phyloP scores from a whole-genome alignment of 2,888 invertebrate species.

The Myathropa florea region DNA sequence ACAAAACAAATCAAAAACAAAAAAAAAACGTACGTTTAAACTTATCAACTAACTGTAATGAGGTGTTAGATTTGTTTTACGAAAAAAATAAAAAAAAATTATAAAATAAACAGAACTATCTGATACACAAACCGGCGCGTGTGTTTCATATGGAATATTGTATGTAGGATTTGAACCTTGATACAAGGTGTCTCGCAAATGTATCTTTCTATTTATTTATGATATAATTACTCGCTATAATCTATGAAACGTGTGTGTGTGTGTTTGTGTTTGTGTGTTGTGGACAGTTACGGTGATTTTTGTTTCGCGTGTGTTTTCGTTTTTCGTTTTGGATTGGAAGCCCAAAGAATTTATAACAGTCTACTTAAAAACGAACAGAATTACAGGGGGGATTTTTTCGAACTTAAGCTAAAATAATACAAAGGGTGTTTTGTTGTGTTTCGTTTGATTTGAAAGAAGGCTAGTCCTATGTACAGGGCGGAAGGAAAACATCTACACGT shows the following conservation, averaged over 20 bases:
- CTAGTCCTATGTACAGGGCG: constrained; percentile 44
- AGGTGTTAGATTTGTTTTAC: constrained; percentile 57
- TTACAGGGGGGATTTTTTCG: neutral
- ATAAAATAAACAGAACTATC: constrained; percentile 44
- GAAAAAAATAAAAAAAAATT: constrained; percentile 13
- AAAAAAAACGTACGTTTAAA: constrained; percentile 53
- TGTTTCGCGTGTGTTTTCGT: no score
- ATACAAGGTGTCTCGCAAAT: constrained; percentile 78
- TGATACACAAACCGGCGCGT: constrained; percentile 70
- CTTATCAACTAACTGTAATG: constrained; percentile 73
- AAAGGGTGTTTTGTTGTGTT: constrained; percentile 4
- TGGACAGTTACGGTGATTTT: neutral
- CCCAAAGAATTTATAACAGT: constrained; percentile 31
- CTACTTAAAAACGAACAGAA: constrained; percentile 16
- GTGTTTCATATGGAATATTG: constrained; percentile 39
- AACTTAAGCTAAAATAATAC: constrained; percentile 66
- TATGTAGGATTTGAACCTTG: constrained; percentile 78
- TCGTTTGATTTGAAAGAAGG: neutral
- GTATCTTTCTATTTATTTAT: constrained; percentile 48
- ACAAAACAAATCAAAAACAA: constrained; percentile 2
- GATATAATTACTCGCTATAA: constrained; percentile 19
- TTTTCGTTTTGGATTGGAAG: constrained; percentile 58
- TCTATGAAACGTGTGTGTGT: constrained; percentile 45
- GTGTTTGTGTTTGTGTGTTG: constrained; percentile 18
- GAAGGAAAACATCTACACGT: constrained; percentile 83